Conservation (phyloP, 2,888 invertebrate genomes). For the Anticlea derivata region DNA sequence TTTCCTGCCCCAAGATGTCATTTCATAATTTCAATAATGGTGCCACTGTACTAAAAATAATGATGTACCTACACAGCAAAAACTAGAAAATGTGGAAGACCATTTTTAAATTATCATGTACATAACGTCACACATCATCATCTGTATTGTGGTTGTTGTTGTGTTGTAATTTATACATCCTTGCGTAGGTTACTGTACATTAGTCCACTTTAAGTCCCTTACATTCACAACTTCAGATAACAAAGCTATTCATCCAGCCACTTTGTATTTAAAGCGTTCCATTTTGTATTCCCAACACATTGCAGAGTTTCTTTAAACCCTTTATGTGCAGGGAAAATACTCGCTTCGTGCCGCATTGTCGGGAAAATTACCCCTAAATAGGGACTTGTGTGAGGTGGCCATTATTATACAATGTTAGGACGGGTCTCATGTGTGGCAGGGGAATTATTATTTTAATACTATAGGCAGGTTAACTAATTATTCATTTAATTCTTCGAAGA, state of each 20-base stretch:
- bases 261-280: conserved; percentile 8
- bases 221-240: conserved; percentile 4
- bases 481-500: neutral
- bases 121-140: no score
- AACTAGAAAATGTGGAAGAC: no score
- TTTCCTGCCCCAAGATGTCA: no score
- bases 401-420: conserved; percentile 20
- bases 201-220: neutral
- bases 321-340: conserved; percentile 31
- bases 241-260: conserved; percentile 7
- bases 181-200: no score
- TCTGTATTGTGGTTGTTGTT: no score
- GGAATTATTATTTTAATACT: conserved; percentile 15
- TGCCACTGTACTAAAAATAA: no score
- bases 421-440: conserved; percentile 12
- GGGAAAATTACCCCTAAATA: conserved; percentile 31
- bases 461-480: neutral
- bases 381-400: conserved; percentile 20
- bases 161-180: no score
- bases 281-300: conserved; percentile 12
- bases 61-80: no score
- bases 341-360: conserved; percentile 25
- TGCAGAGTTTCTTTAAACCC: conserved; percentile 28
- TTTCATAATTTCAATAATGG: no score
- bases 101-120: no score